Evolutionary conservation across 2,888 invertebrate genomes (phyloP).

Genomic region (Epinotia demarniana): DNA sequence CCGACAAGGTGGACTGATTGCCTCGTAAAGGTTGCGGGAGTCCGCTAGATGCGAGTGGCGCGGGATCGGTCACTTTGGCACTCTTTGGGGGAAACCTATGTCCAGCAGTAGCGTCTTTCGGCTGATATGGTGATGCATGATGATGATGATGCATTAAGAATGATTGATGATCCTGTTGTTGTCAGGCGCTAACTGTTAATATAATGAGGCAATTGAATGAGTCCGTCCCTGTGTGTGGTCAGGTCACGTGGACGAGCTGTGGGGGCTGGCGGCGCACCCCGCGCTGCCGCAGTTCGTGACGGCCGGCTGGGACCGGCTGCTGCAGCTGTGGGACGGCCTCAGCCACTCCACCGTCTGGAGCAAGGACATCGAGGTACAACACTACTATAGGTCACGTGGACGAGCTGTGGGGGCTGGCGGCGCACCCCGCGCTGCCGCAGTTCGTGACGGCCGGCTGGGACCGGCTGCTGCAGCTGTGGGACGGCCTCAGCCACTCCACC

Average conservation of each 20-base stretch:
- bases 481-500: conserved; percentile 92
- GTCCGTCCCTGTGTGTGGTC: neutral
- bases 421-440: conserved; percentile 92
- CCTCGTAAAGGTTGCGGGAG: too few species aligned
- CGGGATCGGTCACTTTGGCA: too few species aligned
- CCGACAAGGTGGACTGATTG: too few species aligned
- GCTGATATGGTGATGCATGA: too few species aligned
- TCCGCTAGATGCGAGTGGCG: too few species aligned
- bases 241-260: conserved; percentile 96
- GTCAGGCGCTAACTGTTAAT: neutral
- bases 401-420: conserved; percentile 94
- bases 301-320: conserved; percentile 91
- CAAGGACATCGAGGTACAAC: conserved; percentile 90
- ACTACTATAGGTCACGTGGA: conserved; percentile 92
- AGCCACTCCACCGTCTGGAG: conserved; percentile 95
- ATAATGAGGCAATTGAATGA: neutral
- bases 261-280: conserved; percentile 94
- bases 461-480: conserved; percentile 93
- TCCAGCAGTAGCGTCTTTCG: too few species aligned
- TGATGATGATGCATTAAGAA: too few species aligned
- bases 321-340: conserved; percentile 95
- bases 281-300: conserved; percentile 93
- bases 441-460: conserved; percentile 95
- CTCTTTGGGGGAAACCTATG: too few species aligned
- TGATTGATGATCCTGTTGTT: too few species aligned